Percentiles rank a stretch among this genome's conserved stretches.
Evolutionary conservation across 2,797 vertebrate species (phyloP).

Genomic region (Acropternis orthonyx): DNA sequence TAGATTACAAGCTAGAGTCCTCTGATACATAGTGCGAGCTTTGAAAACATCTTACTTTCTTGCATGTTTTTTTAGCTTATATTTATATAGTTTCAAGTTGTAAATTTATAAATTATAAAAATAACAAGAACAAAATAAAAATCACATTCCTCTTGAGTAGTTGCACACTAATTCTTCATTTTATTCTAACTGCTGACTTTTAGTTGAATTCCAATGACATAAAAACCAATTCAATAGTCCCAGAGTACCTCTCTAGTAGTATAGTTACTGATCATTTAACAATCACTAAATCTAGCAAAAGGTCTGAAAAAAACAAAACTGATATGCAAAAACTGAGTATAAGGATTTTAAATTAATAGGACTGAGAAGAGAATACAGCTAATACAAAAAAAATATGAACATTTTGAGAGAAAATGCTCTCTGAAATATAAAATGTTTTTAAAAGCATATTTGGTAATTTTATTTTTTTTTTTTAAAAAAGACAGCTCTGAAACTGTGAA

Average conservation of each 20-base stretch:
- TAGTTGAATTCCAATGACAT: background rate
- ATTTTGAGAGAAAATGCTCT: background rate
- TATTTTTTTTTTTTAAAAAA: background rate
- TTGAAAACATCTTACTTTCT: background rate
- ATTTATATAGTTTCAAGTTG: background rate
- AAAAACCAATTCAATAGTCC: background rate
- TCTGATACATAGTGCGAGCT: background rate
- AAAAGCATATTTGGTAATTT: background rate
- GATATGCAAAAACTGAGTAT: background rate
- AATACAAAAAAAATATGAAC: background rate
- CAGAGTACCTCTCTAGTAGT: background rate
- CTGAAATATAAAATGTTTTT: background rate
- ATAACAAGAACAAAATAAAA: background rate
- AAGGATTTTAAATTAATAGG: background rate
- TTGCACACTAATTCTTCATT: background rate
- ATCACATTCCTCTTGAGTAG: background rate
- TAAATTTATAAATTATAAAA: background rate
- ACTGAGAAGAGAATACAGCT: background rate
- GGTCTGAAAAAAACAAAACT: background rate
- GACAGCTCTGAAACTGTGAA: background rate
- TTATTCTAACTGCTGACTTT: background rate
- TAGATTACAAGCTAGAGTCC: background rate
- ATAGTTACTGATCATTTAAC: background rate
- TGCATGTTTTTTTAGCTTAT: background rate
- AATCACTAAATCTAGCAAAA: background rate